Conservation (phyloP, 2,888 invertebrate species). For the Amorpha juglandis region DNA sequence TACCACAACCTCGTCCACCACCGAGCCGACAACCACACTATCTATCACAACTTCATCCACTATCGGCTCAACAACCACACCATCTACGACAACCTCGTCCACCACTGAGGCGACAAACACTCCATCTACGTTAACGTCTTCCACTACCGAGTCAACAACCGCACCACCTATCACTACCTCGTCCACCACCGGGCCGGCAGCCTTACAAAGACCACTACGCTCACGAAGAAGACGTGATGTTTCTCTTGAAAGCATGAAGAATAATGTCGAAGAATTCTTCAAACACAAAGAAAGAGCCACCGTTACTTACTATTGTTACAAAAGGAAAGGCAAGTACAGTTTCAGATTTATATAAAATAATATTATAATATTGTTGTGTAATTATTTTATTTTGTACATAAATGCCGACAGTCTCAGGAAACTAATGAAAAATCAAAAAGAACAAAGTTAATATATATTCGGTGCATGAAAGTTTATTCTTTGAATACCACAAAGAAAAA, state of each 20-base stretch:
- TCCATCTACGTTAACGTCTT: neutral
- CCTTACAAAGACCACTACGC: too few relatives aligned
- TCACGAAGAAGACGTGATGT: neutral
- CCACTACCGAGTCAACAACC: too few relatives aligned
- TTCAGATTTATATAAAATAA: too few relatives aligned
- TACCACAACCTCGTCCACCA: slow-evolving; percentile 6
- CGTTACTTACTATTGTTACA: neutral
- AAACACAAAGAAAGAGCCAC: neutral
- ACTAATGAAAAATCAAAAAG: too few relatives aligned
- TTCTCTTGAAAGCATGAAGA: neutral
- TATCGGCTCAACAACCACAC: neutral
- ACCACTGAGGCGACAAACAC: neutral
- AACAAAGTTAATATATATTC: too few relatives aligned
- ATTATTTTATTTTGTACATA: too few relatives aligned
- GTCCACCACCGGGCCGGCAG: too few relatives aligned
- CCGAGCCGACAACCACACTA: neutral
- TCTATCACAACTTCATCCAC: neutral
- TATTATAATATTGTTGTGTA: too few relatives aligned
- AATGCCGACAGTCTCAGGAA: too few relatives aligned
- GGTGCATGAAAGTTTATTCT: too few relatives aligned
- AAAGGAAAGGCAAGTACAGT: neutral
- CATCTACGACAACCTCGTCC: neutral
- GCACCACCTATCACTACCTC: too few relatives aligned
- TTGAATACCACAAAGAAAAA: too few relatives aligned
- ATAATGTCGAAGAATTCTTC: neutral